Base-by-base conservation (phyloP, 1,140 invertebrate species). In the Heliconius hewitsoni region DNA sequence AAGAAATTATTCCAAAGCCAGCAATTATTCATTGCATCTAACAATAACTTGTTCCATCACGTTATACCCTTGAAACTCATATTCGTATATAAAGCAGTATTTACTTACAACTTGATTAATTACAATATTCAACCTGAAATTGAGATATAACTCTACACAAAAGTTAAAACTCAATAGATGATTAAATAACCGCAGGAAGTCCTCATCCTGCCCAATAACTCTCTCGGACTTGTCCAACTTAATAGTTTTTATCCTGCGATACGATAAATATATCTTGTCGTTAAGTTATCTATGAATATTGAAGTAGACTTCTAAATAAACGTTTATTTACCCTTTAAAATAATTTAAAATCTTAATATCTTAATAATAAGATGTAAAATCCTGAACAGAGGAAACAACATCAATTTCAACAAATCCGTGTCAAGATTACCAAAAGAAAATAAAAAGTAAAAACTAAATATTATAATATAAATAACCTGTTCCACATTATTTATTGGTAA, bases 401-500 rank as follows among this genome's bases (percentile, higher is more conserved):
- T 91, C 86, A 86, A 89, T 89, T 88, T 88, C 87, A 85, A 90
- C 89, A 90, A 90, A 90, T 90, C 89, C 90, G 87, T 90, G 90
- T 91, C 90, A 88, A 87, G 87, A 86, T 82, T 87, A 72, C 84
- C 84, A 87, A 82, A 86, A 87, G 87, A 86, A 87, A 84, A 37
- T 37, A 37, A 76, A 30, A 66, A 66, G n/a, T 27, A 66, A 66
- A 66, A 66, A 66, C 23, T 66, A 66, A 66, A 66, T 66, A 66
- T 66, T 66, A 66, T 66, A 66, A 66, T 80, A 81, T 81, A 78
- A 83, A 83, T 83, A 83, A 81, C 79, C 77, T 74, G 77, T 81
- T 81, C 72, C 78, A 84, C 75, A 78, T 81, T 81, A 81, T 81
- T 81, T 81, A 81, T 78, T 81, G 80, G 80, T 66, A 42, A 72